Evolutionary conservation across 1,140 invertebrate genomes (phyloP).

Genomic region (Chelonus insularis): DNA sequence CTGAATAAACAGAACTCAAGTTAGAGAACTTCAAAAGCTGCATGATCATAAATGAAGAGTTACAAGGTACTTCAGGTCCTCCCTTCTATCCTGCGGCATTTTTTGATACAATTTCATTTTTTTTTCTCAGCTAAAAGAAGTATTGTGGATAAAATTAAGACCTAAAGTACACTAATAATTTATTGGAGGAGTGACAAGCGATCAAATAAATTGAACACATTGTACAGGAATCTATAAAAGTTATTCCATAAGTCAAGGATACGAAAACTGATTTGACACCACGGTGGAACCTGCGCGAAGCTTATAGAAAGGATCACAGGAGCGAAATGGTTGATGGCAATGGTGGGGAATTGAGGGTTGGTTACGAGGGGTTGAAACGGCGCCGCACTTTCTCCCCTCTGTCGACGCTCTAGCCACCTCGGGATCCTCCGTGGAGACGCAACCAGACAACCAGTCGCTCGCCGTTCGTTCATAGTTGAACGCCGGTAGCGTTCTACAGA

Average conservation of each 20-base stretch:
- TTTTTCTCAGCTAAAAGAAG: too few species aligned
- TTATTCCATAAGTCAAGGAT: not conserved
- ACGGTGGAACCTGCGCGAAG: not conserved
- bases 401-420: conserved; percentile 33
- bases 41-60: too few species aligned
- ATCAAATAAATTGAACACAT: too few species aligned
- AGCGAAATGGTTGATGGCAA: not conserved
- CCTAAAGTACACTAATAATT: too few species aligned
- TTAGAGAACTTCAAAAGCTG: too few species aligned
- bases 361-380: conserved; percentile 15
- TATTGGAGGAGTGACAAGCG: too few species aligned
- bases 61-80: too few species aligned
- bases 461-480: conserved; percentile 57
- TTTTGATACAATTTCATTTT: too few species aligned
- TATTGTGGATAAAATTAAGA: too few species aligned
- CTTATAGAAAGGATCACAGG: not conserved
- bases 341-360: conserved; percentile 15
- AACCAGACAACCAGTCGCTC: conserved; percentile 56
- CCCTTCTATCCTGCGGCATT: too few species aligned
- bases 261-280: conserved; percentile 1
- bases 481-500: conserved; percentile 17
- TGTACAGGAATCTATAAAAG: not conserved
- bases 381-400: conserved; percentile 24
- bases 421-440: conserved; percentile 48
- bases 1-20: too few species aligned